Conservation (phyloP, 2,797 vertebrate species). For the Chaetodon trifasciatus region DNA sequence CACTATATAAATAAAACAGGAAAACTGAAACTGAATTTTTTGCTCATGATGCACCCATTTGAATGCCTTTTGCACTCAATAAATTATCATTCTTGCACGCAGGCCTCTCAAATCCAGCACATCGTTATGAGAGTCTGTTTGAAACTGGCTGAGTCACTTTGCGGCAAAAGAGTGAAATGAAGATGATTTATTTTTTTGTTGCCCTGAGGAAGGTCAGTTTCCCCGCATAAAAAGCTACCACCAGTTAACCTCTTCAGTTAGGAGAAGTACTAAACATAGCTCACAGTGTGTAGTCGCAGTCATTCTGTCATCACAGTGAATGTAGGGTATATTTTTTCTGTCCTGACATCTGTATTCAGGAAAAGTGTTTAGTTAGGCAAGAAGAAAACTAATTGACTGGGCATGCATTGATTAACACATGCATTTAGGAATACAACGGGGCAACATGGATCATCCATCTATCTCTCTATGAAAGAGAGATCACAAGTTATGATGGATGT, state of each 20-base stretch:
- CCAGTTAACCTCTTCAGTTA: slow-evolving; percentile 34
- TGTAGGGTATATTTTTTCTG: slow-evolving; percentile 37
- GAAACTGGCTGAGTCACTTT: neutral
- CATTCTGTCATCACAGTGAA: slow-evolving; percentile 53
- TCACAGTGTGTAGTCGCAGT: slow-evolving; percentile 16
- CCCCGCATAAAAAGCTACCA: slow-evolving; percentile 29
- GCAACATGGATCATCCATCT: slow-evolving; percentile 25
- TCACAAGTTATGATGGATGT: slow-evolving; percentile 51
- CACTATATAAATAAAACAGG: no score
- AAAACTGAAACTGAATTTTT: neutral
- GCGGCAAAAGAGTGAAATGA: slow-evolving; percentile 18
- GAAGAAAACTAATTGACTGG: slow-evolving; percentile 31
- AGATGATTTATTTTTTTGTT: slow-evolving; percentile 7
- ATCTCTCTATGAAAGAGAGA: slow-evolving; percentile 36
- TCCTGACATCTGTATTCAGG: slow-evolving; percentile 36
- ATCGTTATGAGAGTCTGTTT: neutral
- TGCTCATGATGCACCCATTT: neutral
- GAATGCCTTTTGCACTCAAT: neutral
- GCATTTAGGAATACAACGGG: slow-evolving; percentile 33
- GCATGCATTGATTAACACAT: slow-evolving; percentile 33
- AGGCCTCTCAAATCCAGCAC: neutral
- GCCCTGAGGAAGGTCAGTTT: slow-evolving; percentile 24
- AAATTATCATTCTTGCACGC: neutral
- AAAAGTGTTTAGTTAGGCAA: slow-evolving; percentile 14
- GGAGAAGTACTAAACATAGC: slow-evolving; percentile 39